Evolutionary conservation across 1,140 invertebrate species (phyloP).

Genomic region (Aphelenchoides besseyi): DNA sequence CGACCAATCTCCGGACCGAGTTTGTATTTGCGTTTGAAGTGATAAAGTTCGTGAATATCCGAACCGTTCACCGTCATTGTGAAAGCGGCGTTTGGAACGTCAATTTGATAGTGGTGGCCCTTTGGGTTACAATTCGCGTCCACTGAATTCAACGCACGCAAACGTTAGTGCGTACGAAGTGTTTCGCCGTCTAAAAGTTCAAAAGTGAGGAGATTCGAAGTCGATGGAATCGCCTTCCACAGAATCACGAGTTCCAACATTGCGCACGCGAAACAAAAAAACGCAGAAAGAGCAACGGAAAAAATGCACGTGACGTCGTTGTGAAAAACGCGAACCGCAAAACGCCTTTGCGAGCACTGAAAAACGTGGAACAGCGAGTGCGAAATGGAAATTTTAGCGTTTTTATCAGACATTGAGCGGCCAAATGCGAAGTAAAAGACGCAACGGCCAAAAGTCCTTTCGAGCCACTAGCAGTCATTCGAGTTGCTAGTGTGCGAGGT

Average conservation of each 20-base stretch:
- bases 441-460: too few species aligned
- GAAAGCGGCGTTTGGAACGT: neutral
- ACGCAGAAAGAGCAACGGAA: neutral
- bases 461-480: too few species aligned
- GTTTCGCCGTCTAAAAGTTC: neutral
- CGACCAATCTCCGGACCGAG: constrained; percentile 68
- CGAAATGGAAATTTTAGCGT: neutral
- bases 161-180: neutral
- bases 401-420: neutral
- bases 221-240: neutral
- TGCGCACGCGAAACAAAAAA: neutral
- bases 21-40: constrained; percentile 64
- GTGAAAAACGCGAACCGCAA: neutral
- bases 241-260: neutral
- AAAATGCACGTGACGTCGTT: constrained; percentile 1
- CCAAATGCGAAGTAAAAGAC: neutral
- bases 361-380: neutral
- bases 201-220: neutral
- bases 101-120: neutral
- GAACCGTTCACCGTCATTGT: neutral
- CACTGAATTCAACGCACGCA: too few species aligned
- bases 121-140: neutral
- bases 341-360: neutral
- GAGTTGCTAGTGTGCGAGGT: too few species aligned
- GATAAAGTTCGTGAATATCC: constrained; percentile 48